Percentiles rank a stretch among this genome's conserved stretches.
These are phyloP conservation scores for Melipona beecheii DNA, from an alignment of 2,888 invertebrate species.

Conservation along the genomic window DNA sequence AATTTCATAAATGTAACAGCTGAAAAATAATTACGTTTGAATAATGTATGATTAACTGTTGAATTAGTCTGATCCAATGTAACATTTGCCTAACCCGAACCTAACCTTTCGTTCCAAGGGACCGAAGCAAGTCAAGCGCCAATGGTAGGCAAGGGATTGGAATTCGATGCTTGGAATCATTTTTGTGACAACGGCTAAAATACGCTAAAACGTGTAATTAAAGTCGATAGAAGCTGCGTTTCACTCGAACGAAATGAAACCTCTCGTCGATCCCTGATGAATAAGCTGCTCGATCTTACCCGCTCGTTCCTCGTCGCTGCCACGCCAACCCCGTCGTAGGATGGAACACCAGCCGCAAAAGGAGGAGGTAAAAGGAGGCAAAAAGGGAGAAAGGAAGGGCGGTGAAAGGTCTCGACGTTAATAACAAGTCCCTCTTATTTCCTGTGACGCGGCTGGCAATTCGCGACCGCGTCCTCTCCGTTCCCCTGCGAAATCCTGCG, in stretches of 20 bases:
- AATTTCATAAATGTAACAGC: too few relatives aligned
- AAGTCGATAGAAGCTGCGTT: constrained; percentile 40
- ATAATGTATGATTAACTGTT: too few relatives aligned
- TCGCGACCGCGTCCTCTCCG: neutral
- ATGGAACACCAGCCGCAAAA: constrained; percentile 22
- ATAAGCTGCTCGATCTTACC: constrained; percentile 20
- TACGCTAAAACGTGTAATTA: constrained; percentile 1
- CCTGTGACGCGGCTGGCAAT: neutral
- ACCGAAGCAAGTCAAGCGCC: too few relatives aligned
- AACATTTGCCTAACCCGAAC: too few relatives aligned
- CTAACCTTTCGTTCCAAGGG: too few relatives aligned
- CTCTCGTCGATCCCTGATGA: constrained; percentile 3
- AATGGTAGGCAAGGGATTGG: too few relatives aligned
- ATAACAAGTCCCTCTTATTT: neutral
- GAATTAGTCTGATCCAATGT: too few relatives aligned
- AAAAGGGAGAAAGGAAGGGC: neutral
- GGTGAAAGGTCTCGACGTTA: neutral
- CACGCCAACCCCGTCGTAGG: neutral
- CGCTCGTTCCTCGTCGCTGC: constrained; percentile 13
- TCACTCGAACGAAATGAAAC: constrained; percentile 17
- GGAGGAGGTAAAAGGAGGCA: constrained; percentile 21
- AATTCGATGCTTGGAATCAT: too few relatives aligned
- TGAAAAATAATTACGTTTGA: too few relatives aligned
- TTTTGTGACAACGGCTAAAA: too few relatives aligned
- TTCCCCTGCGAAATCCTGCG: constrained; percentile 4